Base-by-base conservation (phyloP, 2,888 invertebrate genomes). In the Mesorhabditis sp. region DNA sequence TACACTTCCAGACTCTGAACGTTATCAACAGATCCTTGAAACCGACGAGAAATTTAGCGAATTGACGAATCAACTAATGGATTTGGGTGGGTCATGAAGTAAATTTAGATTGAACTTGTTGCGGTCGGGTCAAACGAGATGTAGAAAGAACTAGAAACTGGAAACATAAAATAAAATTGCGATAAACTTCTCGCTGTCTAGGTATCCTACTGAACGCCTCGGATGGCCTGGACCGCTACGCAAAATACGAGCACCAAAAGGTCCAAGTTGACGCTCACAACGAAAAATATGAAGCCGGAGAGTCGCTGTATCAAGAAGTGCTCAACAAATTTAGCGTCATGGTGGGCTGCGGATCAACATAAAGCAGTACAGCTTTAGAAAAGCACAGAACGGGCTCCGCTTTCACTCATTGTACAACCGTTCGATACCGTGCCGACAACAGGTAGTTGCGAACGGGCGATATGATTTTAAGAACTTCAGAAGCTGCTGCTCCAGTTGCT, bases 261-360 rank as follows among this genome's bases (percentile, higher is more conserved):
- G 67, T 66, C 42, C 64, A 73, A 43, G 75, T 75, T 5, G 71
- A 74, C 13, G 67, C 69, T 44, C 77, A 77, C 44, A 77, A 77
- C 65, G 50, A 68, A 10, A 44, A 44, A 63, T 75, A 62, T 62
- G 65, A 65, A 6, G 45, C 68, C 64, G 74, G 74, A 10, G 5
- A 72, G 44, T 41, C 70, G 4, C 66, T 68, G 2, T 77, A 69
- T 62, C 58, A 73, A 64, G 72, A 73, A 72, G 71, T 66, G 4
- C 43, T 71, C 0, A 77, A 77, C 66, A 15, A 67, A 41, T 77
- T 76, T 7, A 69, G 74, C 1, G 70, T 77, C 5, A 68, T 67
- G 69, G 76, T 74, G 13, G 62, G 58, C 42, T 4, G 3, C 28
- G 2, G 13, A 4, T 28, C 28, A 28, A 28, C 28, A 28, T 28